Conservation (phyloP, 2,888 invertebrate species). For the Anagyrus pseudococci region DNA sequence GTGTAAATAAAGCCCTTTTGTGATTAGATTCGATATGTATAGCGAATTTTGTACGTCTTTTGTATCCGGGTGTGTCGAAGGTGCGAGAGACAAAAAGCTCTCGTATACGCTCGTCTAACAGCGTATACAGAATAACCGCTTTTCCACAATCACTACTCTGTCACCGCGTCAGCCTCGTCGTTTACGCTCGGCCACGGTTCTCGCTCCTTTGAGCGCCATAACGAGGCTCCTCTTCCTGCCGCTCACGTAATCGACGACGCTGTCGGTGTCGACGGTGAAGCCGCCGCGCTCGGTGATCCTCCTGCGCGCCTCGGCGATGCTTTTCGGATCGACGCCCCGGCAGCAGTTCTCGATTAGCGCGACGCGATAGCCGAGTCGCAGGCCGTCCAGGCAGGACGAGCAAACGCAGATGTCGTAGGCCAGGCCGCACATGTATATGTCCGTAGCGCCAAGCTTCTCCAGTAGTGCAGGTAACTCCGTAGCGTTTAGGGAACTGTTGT, state of each 20-base stretch:
- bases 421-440: constrained; percentile 91
- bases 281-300: constrained; percentile 77
- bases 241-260: constrained; percentile 82
- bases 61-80: too few relatives aligned
- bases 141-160: constrained; percentile 13
- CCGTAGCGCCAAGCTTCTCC: constrained; percentile 78
- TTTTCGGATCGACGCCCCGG: constrained; percentile 81
- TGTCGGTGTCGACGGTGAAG: constrained; percentile 75
- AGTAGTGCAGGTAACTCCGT: constrained; percentile 82
- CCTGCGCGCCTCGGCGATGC: constrained; percentile 78
- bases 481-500: constrained; percentile 85
- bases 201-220: constrained; percentile 82
- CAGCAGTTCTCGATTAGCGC: constrained; percentile 89
- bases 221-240: constrained; percentile 83
- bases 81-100: too few relatives aligned
- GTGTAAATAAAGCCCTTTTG: too few relatives aligned
- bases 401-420: constrained; percentile 95
- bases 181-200: constrained; percentile 36
- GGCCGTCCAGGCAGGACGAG: constrained; percentile 83
- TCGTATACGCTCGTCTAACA: too few relatives aligned
- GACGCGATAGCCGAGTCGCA: constrained; percentile 86
- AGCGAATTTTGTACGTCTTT: too few relatives aligned
- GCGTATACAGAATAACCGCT: too few relatives aligned
- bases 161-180: constrained; percentile 23
- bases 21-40: too few relatives aligned